These are phyloP conservation scores for Caenorhabditis plicata DNA, from an alignment of 2,888 invertebrate species.

Conservation along the genomic window DNA sequence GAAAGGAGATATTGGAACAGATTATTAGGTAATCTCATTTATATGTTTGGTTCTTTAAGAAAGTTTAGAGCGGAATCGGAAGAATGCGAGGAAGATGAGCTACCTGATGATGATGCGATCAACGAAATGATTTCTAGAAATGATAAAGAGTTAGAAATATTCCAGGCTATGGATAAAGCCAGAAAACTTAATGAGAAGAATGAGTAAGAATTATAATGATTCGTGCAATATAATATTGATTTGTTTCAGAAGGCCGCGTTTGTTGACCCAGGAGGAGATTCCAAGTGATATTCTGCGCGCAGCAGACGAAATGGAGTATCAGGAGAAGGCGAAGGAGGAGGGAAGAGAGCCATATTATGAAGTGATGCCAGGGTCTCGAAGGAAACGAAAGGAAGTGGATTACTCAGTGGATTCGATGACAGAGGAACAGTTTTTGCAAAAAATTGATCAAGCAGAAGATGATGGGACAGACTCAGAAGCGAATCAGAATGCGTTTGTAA, in stretches of 20 bases:
- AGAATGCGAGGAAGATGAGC: conserved; percentile 79
- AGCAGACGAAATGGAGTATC: conserved; percentile 25
- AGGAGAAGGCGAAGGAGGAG: conserved; percentile 21
- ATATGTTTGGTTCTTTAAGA: neutral
- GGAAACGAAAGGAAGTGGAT: conserved; percentile 30
- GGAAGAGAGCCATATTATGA: conserved; percentile 12
- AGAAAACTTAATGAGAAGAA: conserved; percentile 67
- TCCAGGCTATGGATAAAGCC: conserved; percentile 80
- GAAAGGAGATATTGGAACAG: conserved; percentile 90
- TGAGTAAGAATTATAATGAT: neutral
- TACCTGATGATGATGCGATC: conserved; percentile 96
- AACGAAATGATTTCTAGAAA: conserved; percentile 95
- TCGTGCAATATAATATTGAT: neutral
- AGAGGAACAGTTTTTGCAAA: conserved; percentile 25
- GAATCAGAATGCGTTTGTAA: too few relatives aligned
- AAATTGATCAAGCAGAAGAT: conserved; percentile 20
- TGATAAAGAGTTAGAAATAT: conserved; percentile 23
- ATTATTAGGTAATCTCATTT: conserved; percentile 72
- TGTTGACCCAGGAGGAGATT: conserved; percentile 88
- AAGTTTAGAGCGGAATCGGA: conserved; percentile 34
- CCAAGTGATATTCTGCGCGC: conserved; percentile 79
- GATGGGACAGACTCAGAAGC: conserved; percentile 24
- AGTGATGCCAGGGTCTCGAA: conserved; percentile 15
- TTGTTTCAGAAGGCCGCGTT: conserved; percentile 74
- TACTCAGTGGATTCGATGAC: conserved; percentile 33